Evolutionary conservation across 2,113 vertebrate species (phyloP), one percentile per base, ranked within the genome.

Genomic region (Boulengeromyrus knoepffleri): DNA sequence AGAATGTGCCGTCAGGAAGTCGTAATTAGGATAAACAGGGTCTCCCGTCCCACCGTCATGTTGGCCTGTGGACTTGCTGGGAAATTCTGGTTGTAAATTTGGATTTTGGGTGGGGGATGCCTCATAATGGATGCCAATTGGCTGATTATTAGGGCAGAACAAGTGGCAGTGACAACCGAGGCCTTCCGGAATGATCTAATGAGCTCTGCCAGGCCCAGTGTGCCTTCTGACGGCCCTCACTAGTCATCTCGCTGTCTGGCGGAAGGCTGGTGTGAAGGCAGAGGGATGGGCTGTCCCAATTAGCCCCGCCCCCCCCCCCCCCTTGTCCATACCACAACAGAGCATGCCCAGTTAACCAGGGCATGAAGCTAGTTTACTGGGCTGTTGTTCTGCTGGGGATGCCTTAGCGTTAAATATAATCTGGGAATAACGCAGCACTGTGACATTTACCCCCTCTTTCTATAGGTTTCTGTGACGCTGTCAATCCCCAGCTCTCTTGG

Each of bases 281-380:
- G 58, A 87, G 66, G 10, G 46, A 12, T 49, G 77, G n/a, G n/a
- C 42, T 85, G 7, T 42, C 83, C 88, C n/a, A 56, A 87, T 88
- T 90, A 70, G 84, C 70, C 58, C 12, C 3, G 85, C 39, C 36
- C 70, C n/a, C 24, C 42, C 36, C 39, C 46, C 46, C 21, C 85
- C 53, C 47, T 27, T 49, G 3, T 27, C 74, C 45, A 27, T 24
- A 45, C 49, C 70, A 27, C 85, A 17, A 50, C 42, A n/a, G 58
- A 88, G 62, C 27, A 2, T 49, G 58, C 85, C 83, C 86, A 88
- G 62, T 91, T 88, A 89, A 42, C 88, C 74, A 77, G 53, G 27
- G 53, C 49, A 53, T n/a, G 47, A 74, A 88, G 74, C 62, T 90
- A 50, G 87, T 46, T 90, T 88, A 31, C 17, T 27, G 8, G 7